Conservation (phyloP, 2,888 invertebrate genomes). For the Stenoptilia bipunctidactyla region DNA sequence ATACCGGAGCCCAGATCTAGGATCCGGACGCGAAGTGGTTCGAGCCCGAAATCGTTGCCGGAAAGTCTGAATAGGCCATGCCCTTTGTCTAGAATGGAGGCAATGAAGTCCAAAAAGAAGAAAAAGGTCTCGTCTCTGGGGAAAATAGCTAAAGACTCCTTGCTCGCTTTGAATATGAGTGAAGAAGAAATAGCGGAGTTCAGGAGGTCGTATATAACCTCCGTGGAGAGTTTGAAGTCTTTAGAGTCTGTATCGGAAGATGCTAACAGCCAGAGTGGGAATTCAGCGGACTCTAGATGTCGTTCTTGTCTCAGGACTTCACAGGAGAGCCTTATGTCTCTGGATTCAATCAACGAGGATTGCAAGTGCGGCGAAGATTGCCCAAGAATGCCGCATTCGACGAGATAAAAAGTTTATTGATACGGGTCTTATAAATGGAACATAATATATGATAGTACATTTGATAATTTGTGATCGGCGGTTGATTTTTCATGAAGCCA, state of each 20-base stretch:
- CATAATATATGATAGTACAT: too few relatives aligned
- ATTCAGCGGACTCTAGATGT: constrained; percentile 53
- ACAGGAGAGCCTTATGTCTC: constrained; percentile 58
- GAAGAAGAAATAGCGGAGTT: constrained; percentile 62
- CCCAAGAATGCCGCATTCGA: constrained; percentile 2
- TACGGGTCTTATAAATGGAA: neutral
- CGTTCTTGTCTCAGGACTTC: constrained; percentile 47
- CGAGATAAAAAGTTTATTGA: neutral
- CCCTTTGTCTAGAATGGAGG: constrained; percentile 43
- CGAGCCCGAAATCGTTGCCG: constrained; percentile 60
- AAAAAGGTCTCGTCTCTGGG: constrained; percentile 56
- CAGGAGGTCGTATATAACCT: constrained; percentile 49
- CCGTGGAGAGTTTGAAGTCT: constrained; percentile 52
- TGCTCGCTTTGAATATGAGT: constrained; percentile 57
- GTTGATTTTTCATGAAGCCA: too few relatives aligned
- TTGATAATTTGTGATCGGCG: too few relatives aligned
- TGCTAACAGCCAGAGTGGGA: constrained; percentile 52
- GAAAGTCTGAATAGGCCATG: constrained; percentile 53
- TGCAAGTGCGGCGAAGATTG: constrained; percentile 42
- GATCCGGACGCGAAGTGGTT: constrained; percentile 43
- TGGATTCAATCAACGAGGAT: constrained; percentile 59
- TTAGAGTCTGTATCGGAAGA: constrained; percentile 62
- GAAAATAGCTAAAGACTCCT: constrained; percentile 57
- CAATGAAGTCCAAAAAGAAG: constrained; percentile 40
- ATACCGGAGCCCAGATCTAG: constrained; percentile 48